phyloP scores from a whole-genome alignment of 2,113 vertebrate genomes.

The Ammospiza caudacuta region DNA sequence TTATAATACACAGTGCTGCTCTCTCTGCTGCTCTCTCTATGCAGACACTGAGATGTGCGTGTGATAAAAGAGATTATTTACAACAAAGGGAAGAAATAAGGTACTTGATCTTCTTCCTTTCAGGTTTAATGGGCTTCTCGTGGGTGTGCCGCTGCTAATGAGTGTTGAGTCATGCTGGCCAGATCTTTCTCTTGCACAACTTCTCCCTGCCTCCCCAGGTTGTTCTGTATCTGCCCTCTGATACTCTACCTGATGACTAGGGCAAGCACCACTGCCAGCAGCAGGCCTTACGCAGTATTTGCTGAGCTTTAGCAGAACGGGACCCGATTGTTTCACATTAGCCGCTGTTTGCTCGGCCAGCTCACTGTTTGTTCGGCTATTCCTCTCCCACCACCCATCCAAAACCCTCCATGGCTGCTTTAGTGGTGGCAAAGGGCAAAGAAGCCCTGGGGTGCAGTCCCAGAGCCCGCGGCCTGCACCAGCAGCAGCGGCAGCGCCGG shows the following conservation, averaged over 20 bases:
- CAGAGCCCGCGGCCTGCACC: rapidly evolving
- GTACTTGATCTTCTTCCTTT: conserved; percentile 21
- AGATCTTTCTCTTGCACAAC: conserved; percentile 50
- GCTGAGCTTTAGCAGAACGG: conserved; percentile 30
- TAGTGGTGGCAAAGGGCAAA: not conserved
- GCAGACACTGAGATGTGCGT: not conserved
- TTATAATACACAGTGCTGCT: not conserved
- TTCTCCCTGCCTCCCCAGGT: not conserved
- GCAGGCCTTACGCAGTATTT: conserved; percentile 27
- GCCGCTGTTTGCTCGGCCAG: not conserved
- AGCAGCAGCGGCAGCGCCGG: not conserved
- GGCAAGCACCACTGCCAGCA: not conserved
- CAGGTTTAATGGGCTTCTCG: conserved; percentile 32
- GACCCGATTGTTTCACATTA: not conserved
- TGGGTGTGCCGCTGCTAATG: conserved; percentile 54
- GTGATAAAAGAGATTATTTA: not conserved
- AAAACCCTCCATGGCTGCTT: not conserved
- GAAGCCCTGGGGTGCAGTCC: not conserved
- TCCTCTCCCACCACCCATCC: not conserved
- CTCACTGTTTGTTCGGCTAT: not conserved
- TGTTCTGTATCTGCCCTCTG: conserved; percentile 35
- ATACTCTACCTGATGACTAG: conserved; percentile 20
- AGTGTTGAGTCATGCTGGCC: conserved; percentile 48
- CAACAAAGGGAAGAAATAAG: not conserved
- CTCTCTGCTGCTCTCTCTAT: not conserved